Base-by-base conservation (phyloP, 2,888 invertebrate species). In the Hydroisotoma schaefferi region DNA sequence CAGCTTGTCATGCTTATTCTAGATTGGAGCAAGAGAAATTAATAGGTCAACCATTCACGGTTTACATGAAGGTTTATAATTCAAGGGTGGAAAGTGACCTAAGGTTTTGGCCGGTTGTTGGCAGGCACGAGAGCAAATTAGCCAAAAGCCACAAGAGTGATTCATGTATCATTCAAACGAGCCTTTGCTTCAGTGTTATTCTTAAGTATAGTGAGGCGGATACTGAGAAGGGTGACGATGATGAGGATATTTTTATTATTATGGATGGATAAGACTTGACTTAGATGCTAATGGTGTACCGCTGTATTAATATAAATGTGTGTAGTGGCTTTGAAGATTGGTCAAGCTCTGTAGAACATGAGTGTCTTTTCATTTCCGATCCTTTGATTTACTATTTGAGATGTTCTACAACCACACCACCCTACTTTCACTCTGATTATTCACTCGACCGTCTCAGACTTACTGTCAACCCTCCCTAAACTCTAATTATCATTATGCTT, bases 381-480 rank as follows among this genome's bases (percentile, higher is more conserved):
- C 55, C 63, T 63, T 55, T 58, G 52, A 58, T 58, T 44, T 27
- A 27, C 37, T 37, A 48, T 61, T 62, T 65, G 62, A 60, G 56
- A 65, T 62, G 55, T 63, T 66, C 63, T 57, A 66, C 63, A 20
- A 49, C 28, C 27, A 27, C n/a, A 6, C 27, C 59, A 64, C 60
- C 62, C 63, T 53, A 67, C 67, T 67, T 67, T 67, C 67, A 67
- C 67, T 63, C 57, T 51, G 67, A 67, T 63, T 67, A 67, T 59
- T 61, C 67, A 63, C 60, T 63, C 61, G 54, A 67, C 61, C 63
- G 58, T 63, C 60, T 62, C 57, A 57, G 12, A 55, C 59, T 47
- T 60, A 48, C 55, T 61, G 61, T 59, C 61, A 65, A 59, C 62
- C 60, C 61, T 58, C 61, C 61, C 61, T n/a, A 33, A 58, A 59